Evolutionary conservation across 2,113 vertebrate genomes (phyloP).

Genomic region (Heliornis fulica): DNA sequence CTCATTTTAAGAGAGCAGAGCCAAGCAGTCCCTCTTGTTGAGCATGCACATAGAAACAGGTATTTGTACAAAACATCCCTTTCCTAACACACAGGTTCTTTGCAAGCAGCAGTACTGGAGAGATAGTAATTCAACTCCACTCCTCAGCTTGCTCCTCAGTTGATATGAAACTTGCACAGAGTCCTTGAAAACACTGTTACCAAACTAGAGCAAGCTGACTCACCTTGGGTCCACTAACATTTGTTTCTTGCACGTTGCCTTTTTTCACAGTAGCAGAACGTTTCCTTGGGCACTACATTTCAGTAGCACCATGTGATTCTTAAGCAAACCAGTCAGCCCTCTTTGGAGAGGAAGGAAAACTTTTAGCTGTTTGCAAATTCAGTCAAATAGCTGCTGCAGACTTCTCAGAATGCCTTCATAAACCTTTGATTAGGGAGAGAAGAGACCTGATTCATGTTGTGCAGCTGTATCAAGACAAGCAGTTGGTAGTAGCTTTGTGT

Average conservation of each 20-base stretch:
- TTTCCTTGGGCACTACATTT: background rate
- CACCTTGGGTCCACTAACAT: background rate
- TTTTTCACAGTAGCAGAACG: background rate
- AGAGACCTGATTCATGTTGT: background rate
- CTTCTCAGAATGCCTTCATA: background rate
- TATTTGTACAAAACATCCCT: background rate
- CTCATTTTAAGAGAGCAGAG: background rate
- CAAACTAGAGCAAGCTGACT: background rate
- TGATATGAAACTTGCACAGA: background rate
- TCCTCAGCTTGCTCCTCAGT: background rate
- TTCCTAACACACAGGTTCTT: background rate
- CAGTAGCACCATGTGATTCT: background rate
- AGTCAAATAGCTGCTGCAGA: background rate
- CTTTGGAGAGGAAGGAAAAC: background rate
- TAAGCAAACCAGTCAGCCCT: background rate
- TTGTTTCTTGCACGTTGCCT: background rate
- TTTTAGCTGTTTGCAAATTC: constrained; percentile 7
- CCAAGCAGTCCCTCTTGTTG: background rate
- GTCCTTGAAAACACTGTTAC: background rate
- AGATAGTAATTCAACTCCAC: background rate
- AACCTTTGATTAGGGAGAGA: background rate
- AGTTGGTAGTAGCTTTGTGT: background rate
- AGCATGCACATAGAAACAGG: background rate
- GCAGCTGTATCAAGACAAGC: background rate
- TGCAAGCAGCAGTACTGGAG: background rate